Conservation (phyloP, 2,113 vertebrate species). For the Tyto alba region DNA sequence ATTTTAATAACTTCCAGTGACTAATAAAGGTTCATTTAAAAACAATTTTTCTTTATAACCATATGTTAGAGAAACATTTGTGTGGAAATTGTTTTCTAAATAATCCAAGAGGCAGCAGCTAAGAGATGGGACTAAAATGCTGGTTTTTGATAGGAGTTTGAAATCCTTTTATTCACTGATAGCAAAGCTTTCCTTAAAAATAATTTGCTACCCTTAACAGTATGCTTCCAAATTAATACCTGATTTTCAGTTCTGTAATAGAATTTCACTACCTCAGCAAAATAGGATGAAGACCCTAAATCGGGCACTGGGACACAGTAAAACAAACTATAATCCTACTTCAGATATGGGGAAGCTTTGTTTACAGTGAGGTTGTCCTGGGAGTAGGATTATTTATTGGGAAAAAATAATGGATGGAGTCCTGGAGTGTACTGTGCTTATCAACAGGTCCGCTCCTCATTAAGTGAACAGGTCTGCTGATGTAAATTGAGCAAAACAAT, state of each 20-base stretch:
- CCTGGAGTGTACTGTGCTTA: fast-evolving
- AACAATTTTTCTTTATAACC: not conserved
- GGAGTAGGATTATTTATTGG: not conserved
- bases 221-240: not conserved
- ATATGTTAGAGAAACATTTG: not conserved
- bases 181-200: not conserved
- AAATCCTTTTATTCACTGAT: not conserved
- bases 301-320: not conserved
- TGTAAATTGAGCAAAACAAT: not conserved
- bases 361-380: not conserved
- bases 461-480: not conserved
- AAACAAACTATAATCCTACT: not conserved
- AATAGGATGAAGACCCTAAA: not conserved
- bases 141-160: not conserved
- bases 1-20: not conserved
- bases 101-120: not conserved
- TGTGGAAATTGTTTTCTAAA: not conserved
- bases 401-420: not conserved
- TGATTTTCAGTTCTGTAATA: not conserved
- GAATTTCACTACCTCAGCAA: not conserved
- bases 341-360: not conserved
- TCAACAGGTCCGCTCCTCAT: fast-evolving
- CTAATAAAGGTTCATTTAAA: not conserved
- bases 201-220: not conserved
- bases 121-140: not conserved